A percentile compares a stretch with the other conserved stretches of the same genome.
Evolutionary conservation across 1,140 invertebrate genomes (phyloP).

Genomic region (Drosophila rufa): DNA sequence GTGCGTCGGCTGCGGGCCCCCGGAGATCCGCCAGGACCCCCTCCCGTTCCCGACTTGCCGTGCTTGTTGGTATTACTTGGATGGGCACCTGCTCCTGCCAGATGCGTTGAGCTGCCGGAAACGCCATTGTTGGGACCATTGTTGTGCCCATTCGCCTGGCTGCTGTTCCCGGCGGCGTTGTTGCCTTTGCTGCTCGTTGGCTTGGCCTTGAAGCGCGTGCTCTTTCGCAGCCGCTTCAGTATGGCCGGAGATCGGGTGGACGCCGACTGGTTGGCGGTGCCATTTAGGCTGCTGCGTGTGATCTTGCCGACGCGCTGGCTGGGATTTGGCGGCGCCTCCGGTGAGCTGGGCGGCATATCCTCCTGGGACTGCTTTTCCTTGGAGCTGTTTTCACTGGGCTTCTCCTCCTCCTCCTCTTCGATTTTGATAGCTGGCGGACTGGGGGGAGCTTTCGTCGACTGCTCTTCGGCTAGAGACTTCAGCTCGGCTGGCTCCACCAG

Average conservation of each 20-base stretch:
- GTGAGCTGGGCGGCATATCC: slow-evolving; percentile 20
- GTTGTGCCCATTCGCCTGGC: slow-evolving; percentile 40
- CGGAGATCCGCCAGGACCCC: slow-evolving; percentile 81
- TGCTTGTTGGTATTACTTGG: slow-evolving; percentile 67
- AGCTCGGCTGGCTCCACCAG: not conserved
- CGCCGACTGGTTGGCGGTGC: slow-evolving; percentile 7
- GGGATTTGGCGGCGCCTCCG: slow-evolving; percentile 11
- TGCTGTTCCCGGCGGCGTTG: not conserved
- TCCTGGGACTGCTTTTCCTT: slow-evolving; percentile 22
- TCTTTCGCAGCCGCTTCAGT: slow-evolving; percentile 85
- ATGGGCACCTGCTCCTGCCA: slow-evolving; percentile 21
- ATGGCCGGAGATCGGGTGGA: slow-evolving; percentile 49
- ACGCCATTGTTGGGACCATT: not conserved
- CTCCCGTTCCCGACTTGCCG: slow-evolving; percentile 34
- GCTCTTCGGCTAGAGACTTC: not conserved
- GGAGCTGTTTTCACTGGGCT: not conserved
- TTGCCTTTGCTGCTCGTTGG: slow-evolving; percentile 23
- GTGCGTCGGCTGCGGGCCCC: slow-evolving; percentile 89
- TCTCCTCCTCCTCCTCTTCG: slow-evolving; percentile 26
- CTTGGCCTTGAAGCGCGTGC: slow-evolving; percentile 87
- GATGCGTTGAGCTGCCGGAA: slow-evolving; percentile 27
- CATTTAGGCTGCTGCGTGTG: slow-evolving; percentile 64
- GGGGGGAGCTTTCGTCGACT: not conserved
- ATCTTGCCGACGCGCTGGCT: slow-evolving; percentile 43
- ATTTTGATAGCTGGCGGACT: slow-evolving; percentile 7